Base-by-base conservation (phyloP, 2,888 invertebrate species). In the Cataglyphis livida region DNA sequence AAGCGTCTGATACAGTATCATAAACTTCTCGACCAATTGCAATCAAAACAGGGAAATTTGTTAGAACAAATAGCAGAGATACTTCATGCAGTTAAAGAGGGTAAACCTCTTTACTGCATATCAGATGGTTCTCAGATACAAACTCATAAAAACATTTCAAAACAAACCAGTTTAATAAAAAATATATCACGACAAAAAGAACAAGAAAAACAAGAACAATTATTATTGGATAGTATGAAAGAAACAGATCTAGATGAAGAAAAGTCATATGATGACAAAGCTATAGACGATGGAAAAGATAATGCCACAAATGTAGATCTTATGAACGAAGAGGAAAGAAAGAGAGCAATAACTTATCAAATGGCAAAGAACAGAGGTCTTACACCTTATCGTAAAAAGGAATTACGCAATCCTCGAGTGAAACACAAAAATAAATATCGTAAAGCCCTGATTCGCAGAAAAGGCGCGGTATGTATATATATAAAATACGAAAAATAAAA, bases 351-450 rank as follows among this genome's bases (percentile, higher is more conserved):
- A 87, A 98, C 98, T 2, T 98, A 98, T 94, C 96, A 99, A 96
- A 99, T 99, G 93, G 97, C 98, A 28, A 99, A 99, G 95, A 99
- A 99, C 93, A 99, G 98, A 95, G 99, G 99, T 21, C 95, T 99
- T 25, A 98, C 97, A 54, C 98, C 99, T 0, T 96, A 97, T 89
- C 96, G 98, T 87, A 99, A 98, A 95, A 99, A 98, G 94, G 98
- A 98, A 92, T 96, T 97, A 90, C 96, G 98, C 85, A 99, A 99
- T 96, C 99, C 99, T 0, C 96, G 99, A 92, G 99, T 99, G 6
- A 99, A 99, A 94, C 98, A 99, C 94, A 97, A 98, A 91, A 97
- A 97, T 90, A 99, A 99, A 94, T 99, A 97, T 95, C 96, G 97
- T 85, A 99, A 98, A 95, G 99, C 99, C 0, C 96, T 98, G 91